Conservation (phyloP, 2,113 vertebrate genomes). For the Oophaga pumilio region DNA sequence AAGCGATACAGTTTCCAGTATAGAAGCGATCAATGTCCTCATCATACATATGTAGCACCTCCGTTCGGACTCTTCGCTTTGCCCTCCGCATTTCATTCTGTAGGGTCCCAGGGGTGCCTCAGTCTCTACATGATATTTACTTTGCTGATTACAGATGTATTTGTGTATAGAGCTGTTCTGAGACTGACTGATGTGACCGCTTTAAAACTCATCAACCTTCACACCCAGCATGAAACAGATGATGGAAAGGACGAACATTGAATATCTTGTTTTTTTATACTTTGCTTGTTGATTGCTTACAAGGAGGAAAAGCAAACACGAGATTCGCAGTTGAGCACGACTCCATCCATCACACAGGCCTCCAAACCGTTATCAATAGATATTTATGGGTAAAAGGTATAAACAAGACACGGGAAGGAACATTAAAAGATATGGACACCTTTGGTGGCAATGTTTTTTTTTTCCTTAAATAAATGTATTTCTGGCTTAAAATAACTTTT, state of each 20-base stretch:
- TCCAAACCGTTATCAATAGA: background rate
- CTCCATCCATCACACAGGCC: background rate
- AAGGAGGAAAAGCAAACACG: slow-evolving; percentile 18
- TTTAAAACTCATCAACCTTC: slow-evolving; percentile 4
- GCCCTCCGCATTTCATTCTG: background rate
- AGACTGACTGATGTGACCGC: background rate
- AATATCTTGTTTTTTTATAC: background rate
- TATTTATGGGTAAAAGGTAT: background rate
- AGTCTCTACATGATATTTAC: background rate
- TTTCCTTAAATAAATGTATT: too few relatives aligned
- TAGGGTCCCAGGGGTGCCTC: background rate
- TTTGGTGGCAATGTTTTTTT: too few relatives aligned
- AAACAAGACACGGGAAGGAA: background rate
- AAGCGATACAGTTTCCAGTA: background rate
- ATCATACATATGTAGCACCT: slow-evolving; percentile 8
- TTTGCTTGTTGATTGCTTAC: background rate
- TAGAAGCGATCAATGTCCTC: background rate
- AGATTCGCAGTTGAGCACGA: background rate
- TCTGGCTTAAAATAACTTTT: too few relatives aligned
- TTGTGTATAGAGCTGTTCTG: background rate
- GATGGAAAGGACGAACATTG: slow-evolving; percentile 4
- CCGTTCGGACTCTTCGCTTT: background rate
- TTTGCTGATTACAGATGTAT: slow-evolving; percentile 10
- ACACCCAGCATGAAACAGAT: background rate
- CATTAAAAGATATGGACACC: too few relatives aligned